These are phyloP conservation scores for Frieseomelitta varia DNA, from an alignment of 1,140 invertebrate genomes.

Conservation along the genomic window DNA sequence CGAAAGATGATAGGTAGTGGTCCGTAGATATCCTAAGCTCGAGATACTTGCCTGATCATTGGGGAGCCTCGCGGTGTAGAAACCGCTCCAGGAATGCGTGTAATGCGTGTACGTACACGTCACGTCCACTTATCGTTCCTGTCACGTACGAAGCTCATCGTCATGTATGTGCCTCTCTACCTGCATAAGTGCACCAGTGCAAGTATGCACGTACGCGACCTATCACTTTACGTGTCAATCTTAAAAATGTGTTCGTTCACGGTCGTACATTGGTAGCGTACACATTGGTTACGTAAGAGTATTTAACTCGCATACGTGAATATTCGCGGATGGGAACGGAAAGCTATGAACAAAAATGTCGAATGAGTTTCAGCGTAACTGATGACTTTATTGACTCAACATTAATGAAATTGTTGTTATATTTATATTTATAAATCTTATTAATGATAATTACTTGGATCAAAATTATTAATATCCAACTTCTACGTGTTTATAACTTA, in stretches of 20 bases:
- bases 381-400: constrained; percentile 5
- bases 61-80: constrained; percentile 80
- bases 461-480: not conserved
- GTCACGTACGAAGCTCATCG: constrained; percentile 71
- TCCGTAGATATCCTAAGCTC: constrained; percentile 22
- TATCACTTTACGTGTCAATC: not conserved
- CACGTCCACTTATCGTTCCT: constrained; percentile 73
- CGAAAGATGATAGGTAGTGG: constrained; percentile 9
- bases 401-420: not conserved
- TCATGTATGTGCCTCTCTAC: constrained; percentile 56
- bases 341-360: not conserved
- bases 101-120: constrained; percentile 80
- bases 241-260: not conserved
- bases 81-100: constrained; percentile 80
- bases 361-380: not conserved
- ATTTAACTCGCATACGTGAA: not conserved
- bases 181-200: constrained; percentile 27
- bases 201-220: not conserved
- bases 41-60: constrained; percentile 78
- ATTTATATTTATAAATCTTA: not conserved
- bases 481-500: not conserved
- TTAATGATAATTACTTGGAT: not conserved
- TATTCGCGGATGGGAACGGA: no score
- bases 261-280: not conserved
- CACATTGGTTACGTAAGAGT: not conserved